Conservation (phyloP, 2,888 invertebrate species). For the Limenitis camilla region DNA sequence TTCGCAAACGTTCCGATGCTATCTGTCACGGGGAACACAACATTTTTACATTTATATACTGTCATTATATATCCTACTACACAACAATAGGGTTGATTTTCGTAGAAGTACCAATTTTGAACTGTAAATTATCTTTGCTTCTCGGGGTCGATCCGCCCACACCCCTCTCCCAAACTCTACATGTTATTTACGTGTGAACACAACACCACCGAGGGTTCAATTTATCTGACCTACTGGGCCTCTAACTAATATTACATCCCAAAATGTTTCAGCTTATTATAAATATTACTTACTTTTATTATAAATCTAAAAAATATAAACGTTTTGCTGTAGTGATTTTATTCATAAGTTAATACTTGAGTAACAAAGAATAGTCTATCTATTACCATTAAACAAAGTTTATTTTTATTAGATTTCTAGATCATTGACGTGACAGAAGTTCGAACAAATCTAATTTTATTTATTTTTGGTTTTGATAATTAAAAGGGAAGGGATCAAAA, state of each 20-base stretch:
- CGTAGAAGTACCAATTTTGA: not conserved
- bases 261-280: slow-evolving; percentile 48
- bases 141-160: slow-evolving; percentile 38
- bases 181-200: slow-evolving; percentile 75
- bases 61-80: slow-evolving; percentile 28
- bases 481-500: no score
- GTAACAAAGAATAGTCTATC: no score
- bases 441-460: no score
- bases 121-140: slow-evolving; percentile 7
- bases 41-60: slow-evolving; percentile 20
- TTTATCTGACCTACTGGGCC: slow-evolving; percentile 74
- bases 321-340: no score
- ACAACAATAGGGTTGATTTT: slow-evolving; percentile 31
- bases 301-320: no score
- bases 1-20: slow-evolving; percentile 48
- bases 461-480: no score
- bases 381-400: no score
- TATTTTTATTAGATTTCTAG: no score
- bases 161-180: slow-evolving; percentile 60
- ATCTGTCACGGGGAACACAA: slow-evolving; percentile 36
- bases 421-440: no score
- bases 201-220: slow-evolving; percentile 69
- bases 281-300: no score
- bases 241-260: slow-evolving; percentile 66
- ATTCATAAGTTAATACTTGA: no score